Base-by-base conservation (phyloP, 2,888 invertebrate genomes). In the Drosophila paramelanica region DNA sequence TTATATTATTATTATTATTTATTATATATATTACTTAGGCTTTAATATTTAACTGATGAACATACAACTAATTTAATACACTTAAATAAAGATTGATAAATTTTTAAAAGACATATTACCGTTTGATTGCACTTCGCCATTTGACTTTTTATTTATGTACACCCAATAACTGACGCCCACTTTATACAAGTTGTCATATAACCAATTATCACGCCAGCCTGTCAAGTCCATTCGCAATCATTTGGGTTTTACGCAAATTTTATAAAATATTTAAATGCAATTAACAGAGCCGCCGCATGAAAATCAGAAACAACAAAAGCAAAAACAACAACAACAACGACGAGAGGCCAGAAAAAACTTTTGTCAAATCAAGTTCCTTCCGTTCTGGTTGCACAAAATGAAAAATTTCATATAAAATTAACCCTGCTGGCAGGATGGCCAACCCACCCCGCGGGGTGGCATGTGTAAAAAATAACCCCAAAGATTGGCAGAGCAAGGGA, bases 331-430 rank as follows among this genome's bases (percentile, higher is more conserved):
- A 39, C 31, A 49, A 25, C 33, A 57, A 46, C 45, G 8, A 47
- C 47, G 31, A 42, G 27, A 47, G 46, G 42, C 51, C 62, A 56
- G 51, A 79, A 73, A 78, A 80, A 83, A 77, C 62, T 81, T 84
- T 83, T 88, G 84, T 87, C 89, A 85, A 85, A 88, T 87, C 84
- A 80, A 83, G 69, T 80, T 80, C 83, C 84, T 86, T 83, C 84
- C 87, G 86, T 68, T 62, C 68, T 59, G 68, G 71, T 66, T 73
- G 81, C 78, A 79, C 77, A 84, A 88, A 89, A 81, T 80, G 86
- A 89, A 85, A 88, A 85, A 85, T 87, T 76, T 88, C 82, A 89
- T 82, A 74, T 79, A 47, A 88, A 89, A 87, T 89, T 89, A 89
- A 87, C 86, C 89, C 89, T 73, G 86, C 69, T 64, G 61, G 59